Evolutionary conservation across 2,113 vertebrate species (phyloP).

Genomic region (Oriolus oriolus): DNA sequence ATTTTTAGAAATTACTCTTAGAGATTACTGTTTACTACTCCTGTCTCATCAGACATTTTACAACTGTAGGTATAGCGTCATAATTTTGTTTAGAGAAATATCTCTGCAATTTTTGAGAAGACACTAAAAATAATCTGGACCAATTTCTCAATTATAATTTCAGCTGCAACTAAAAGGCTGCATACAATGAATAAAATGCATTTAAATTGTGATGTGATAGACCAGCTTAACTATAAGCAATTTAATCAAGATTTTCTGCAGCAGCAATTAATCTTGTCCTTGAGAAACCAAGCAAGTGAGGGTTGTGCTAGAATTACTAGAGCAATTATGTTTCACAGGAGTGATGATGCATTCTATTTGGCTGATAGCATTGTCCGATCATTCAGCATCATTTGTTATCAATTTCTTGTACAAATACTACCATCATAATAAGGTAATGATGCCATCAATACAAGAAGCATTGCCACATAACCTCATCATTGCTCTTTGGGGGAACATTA

Average conservation of each 20-base stretch:
- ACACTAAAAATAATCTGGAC: neutral
- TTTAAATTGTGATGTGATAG: neutral
- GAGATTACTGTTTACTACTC: neutral
- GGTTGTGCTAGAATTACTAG: neutral
- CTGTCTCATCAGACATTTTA: neutral
- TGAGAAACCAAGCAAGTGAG: neutral
- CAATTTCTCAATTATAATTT: neutral
- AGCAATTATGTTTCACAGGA: neutral
- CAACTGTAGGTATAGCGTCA: neutral
- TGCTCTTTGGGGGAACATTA: neutral
- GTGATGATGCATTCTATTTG: neutral
- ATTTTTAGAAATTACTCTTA: neutral
- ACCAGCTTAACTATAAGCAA: neutral
- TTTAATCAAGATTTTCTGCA: neutral
- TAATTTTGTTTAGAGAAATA: neutral
- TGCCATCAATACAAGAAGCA: neutral
- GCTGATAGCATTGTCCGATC: rapidly evolving
- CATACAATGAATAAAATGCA: neutral
- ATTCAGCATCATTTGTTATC: neutral
- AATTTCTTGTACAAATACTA: neutral
- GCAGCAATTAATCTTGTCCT: neutral
- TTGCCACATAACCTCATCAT: neutral
- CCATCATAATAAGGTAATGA: neutral
- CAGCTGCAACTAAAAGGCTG: neutral
- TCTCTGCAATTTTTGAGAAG: neutral